phyloP scores from a whole-genome alignment of 2,888 invertebrate genomes.

The Saturnia pavonia region DNA sequence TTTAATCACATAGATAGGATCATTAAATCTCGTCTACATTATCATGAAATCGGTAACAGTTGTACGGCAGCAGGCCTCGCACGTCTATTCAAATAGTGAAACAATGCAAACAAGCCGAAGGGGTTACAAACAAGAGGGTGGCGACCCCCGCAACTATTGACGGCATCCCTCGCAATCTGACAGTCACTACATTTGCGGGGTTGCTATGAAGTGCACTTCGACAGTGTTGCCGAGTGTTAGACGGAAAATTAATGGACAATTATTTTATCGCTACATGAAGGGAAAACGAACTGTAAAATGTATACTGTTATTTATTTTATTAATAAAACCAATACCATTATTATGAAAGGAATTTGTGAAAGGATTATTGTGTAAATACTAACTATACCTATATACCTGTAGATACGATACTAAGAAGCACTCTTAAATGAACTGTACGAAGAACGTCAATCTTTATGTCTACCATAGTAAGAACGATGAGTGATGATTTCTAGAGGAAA shows the following conservation, averaged over 20 bases:
- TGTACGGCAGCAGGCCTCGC: constrained; percentile 57
- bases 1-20: constrained; percentile 52
- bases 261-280: not conserved
- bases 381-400: too few relatives aligned
- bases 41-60: constrained; percentile 75
- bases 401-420: not conserved
- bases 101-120: constrained; percentile 74
- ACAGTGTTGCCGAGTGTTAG: constrained; percentile 44
- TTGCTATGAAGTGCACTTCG: constrained; percentile 59
- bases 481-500: too few relatives aligned
- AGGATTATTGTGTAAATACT: too few relatives aligned
- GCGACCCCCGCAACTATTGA: constrained; percentile 60
- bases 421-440: not conserved
- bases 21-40: constrained; percentile 73
- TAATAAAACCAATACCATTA: too few relatives aligned
- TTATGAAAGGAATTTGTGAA: too few relatives aligned
- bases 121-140: constrained; percentile 71
- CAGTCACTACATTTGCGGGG: constrained; percentile 58
- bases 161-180: constrained; percentile 58
- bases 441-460: too few relatives aligned
- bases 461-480: too few relatives aligned
- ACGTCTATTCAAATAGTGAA: constrained; percentile 73
- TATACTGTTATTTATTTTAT: not conserved
- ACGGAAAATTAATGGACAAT: constrained; percentile 32
- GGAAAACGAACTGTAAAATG: not conserved